Base-by-base conservation (phyloP, 1,140 invertebrate genomes). In the Nilaparvata lugens region DNA sequence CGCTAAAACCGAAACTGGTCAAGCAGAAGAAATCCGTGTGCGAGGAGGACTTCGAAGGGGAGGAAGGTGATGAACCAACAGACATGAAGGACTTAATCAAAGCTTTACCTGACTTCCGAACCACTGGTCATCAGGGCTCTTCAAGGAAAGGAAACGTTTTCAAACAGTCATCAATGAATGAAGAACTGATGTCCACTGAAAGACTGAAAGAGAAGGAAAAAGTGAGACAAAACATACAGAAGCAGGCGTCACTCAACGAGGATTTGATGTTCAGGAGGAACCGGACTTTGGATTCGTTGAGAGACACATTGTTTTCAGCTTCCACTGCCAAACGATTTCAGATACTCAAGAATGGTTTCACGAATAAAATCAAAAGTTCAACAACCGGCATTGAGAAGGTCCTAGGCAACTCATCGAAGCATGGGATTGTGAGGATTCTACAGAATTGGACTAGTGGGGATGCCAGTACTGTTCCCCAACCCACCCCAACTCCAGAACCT, bases 121-220 rank as follows among this genome's bases (percentile, higher is more conserved):
- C 72, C 35, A 67, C 70, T 5, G 68, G 68, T 4, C 73, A 71
- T 7, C 73, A 71, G 13, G 75, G 74, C 53, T 70, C 71, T 11
- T 65, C 63, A 21, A 78, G 77, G 56, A 77, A 79, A 61, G 80
- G 81, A 21, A 81, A 79, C 40, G 83, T 91, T 14, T 80, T 88
- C 57, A 93, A 94, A 68, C 91, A 94, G 69, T 87, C 85, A 60
- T 93, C 90, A 1, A 79, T 94, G 62, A 93, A 93, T 70, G 91
- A 94, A 72, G 90, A 93, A 69, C 75, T 93, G 4, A 91, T 93
- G 84, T 89, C 87, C 1, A 81, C 82, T 14, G 90, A 93, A 67
- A 76, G 91, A 62, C 72, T 92, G 65, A 74, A 84, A 62, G 91
- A 93, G 73, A 91, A 91, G 67, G 89, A 93, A 70, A 78, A 80